Base-by-base conservation (phyloP, 2,113 vertebrate species). In the Dendropsophus ebraccatus region DNA sequence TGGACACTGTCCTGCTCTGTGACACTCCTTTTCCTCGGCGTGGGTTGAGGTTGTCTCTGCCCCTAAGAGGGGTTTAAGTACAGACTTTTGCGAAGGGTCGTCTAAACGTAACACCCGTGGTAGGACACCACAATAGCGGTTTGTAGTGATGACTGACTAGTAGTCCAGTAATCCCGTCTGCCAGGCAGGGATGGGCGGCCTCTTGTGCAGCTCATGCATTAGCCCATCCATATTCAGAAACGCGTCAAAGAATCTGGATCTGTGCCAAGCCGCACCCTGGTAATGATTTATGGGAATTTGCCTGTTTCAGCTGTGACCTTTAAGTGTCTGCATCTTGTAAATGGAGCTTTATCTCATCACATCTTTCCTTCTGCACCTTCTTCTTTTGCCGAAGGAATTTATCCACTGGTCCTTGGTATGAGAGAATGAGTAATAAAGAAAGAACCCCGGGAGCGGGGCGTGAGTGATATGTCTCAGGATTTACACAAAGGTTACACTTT, bases 401-500 rank as follows among this genome's bases (percentile, higher is more conserved):
- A 84, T 45, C 56, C 35, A 60, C 32, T 35, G 10, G 67, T 60
- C 54, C 37, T 47, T 60, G 82, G 52, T 75, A 25, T 73, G 50
- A 17, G 8, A 12, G 0, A 9, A 47, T 28, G 6, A 60, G 5
- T 60, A 72, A 32, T 65, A 65, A 41, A 41, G 8, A 70, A 82
- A 54, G 30, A n/a, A 5, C 25, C 28, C 49, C 19, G 41, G 60
- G 21, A 13, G 45, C 47, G 67, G 21, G 13, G 54, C 69, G 14
- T 86, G 84, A 86, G 65, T 80, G 84, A 86, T 60, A 58, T 49
- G 32, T 78, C 30, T 72, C 62, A 47, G 50, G 70, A 60, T 72
- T 72, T 69, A 72, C 56, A 78, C 47, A 80, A 78, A 86, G 76
- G 62, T 80, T 85, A 85, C 8, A n/a, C 62, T 69, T 86, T 79